Percentiles rank a stretch among this genome's conserved stretches.
phyloP scores from a whole-genome alignment of 2,797 vertebrate species.

The Calcarius lapponicus region DNA sequence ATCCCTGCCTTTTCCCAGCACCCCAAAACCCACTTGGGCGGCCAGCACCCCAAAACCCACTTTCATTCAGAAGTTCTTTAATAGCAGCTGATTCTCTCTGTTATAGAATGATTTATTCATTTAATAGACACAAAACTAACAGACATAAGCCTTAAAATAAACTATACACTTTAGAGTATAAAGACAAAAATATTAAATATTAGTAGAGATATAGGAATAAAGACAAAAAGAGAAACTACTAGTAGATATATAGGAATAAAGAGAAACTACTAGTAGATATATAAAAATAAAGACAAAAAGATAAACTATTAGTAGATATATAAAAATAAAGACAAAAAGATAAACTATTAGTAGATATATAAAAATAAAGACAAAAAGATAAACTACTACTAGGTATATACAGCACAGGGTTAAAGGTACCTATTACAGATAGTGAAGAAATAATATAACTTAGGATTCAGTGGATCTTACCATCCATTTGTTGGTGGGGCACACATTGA shows the following conservation, averaged over 20 bases:
- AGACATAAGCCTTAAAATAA: background rate
- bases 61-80: background rate
- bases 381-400: background rate
- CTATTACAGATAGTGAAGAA: background rate
- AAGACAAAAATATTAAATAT: background rate
- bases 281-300: background rate
- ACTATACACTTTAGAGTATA: background rate
- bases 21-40: too few relatives aligned
- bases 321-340: too few relatives aligned
- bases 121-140: background rate
- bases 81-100: background rate
- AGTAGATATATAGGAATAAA: background rate
- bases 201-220: background rate
- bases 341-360: too few relatives aligned
- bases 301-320: background rate
- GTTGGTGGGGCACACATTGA: background rate
- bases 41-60: background rate
- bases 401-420: background rate
- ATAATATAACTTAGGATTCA: background rate
- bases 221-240: background rate
- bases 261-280: background rate
- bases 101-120: background rate
- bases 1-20: too few relatives aligned
- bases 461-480: background rate
- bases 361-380: background rate